phyloP scores from a whole-genome alignment of 1,140 invertebrate species.

The Stegodyphus mimosarum region DNA sequence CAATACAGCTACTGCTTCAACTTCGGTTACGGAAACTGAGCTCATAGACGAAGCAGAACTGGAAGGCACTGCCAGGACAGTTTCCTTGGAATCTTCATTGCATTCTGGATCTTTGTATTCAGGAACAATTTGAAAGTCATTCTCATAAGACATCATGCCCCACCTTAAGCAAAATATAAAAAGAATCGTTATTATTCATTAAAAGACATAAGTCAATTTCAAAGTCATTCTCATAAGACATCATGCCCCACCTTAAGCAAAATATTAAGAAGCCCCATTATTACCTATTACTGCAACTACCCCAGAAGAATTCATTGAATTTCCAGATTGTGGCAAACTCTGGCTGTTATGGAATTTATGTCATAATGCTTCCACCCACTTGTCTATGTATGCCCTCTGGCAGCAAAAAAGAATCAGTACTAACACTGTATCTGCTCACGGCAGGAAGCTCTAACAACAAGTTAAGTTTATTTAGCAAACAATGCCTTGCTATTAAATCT shows the following conservation, averaged over 20 bases:
- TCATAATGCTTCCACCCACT: no score
- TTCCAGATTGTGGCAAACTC: no score
- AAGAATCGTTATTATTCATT: no score
- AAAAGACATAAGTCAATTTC: no score
- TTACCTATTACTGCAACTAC: neutral
- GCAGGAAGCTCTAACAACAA: no score
- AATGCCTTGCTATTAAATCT: no score
- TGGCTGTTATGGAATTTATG: no score
- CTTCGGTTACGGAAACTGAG: neutral
- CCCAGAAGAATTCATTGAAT: neutral
- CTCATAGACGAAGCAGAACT: neutral
- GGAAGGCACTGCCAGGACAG: neutral
- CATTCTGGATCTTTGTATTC: neutral
- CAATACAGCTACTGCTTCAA: neutral
- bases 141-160: slow-evolving; percentile 9
- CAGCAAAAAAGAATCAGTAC: no score
- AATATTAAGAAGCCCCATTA: neutral
- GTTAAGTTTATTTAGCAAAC: no score
- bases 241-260: neutral
- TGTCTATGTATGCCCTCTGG: no score
- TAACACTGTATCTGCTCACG: no score
- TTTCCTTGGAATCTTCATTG: neutral
- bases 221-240: slow-evolving; percentile 27
- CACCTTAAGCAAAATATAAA: neutral
- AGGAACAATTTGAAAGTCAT: slow-evolving; percentile 37